Percentiles rank a stretch among this genome's conserved stretches.
Conservation (phyloP, 2,797 vertebrate species). For the Schizopygopsis pylzovi region DNA sequence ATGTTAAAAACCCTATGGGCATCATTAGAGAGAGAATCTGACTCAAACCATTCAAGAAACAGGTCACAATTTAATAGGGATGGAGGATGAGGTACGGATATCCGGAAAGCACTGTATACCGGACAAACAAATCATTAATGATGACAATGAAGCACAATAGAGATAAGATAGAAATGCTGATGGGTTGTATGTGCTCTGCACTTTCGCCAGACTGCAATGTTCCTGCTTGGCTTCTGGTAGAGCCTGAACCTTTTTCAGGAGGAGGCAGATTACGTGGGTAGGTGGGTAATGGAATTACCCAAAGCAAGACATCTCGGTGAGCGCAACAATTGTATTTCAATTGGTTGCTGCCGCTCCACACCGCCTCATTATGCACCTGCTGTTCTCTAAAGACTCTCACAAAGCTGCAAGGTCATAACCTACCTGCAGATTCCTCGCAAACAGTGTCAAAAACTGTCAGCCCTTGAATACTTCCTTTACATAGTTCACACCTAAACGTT, state of each 20-base stretch:
- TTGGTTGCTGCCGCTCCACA: neutral
- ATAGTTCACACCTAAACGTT: constrained; percentile 18
- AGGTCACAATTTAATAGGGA: constrained; percentile 6
- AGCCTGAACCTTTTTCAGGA: constrained; percentile 25
- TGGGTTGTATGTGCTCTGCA: neutral
- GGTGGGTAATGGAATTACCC: constrained; percentile 44
- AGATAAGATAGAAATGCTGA: constrained; percentile 17
- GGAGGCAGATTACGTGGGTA: constrained; percentile 18
- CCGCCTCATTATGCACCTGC: constrained; percentile 39
- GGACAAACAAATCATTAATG: constrained; percentile 35
- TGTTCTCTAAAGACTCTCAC: constrained; percentile 20
- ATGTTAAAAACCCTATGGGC: constrained; percentile 58
- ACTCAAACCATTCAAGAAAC: constrained; percentile 51
- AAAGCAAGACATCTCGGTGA: neutral
- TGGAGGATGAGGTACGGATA: constrained; percentile 9
- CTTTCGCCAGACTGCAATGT: neutral
- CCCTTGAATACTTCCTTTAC: constrained; percentile 30
- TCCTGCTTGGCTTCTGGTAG: constrained; percentile 15
- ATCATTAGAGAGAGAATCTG: constrained; percentile 66
- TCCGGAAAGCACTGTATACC: constrained; percentile 5
- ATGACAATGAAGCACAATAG: neutral
- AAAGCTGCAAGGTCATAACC: constrained; percentile 22
- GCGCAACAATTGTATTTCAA: constrained; percentile 28
- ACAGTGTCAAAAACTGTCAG: neutral
- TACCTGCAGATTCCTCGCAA: neutral